Evolutionary conservation across 2,797 vertebrate genomes (phyloP).

Genomic region (Chelon labrosus): DNA sequence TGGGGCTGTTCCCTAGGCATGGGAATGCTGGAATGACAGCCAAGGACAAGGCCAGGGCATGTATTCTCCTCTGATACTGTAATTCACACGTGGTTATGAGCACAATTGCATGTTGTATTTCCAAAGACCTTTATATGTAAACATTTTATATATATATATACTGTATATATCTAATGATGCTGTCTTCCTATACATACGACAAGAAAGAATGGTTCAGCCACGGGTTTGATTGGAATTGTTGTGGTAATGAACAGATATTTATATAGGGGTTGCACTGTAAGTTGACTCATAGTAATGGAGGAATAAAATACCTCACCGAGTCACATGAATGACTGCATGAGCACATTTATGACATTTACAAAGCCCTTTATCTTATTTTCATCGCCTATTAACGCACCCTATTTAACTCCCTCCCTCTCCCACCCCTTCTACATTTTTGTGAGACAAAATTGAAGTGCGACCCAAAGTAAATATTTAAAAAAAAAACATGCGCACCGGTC

Average conservation of each 20-base stretch:
- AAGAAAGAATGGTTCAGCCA: background rate
- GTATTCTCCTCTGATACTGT: slow-evolving; percentile 29
- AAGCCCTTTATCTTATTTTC: background rate
- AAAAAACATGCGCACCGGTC: no score
- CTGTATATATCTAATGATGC: no score
- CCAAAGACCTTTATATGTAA: background rate
- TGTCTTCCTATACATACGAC: background rate
- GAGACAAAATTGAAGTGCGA: background rate
- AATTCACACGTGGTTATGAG: background rate
- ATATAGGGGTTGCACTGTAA: no score
- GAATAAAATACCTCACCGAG: background rate
- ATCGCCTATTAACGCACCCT: no score
- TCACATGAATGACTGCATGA: background rate
- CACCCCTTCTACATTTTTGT: slow-evolving; percentile 5
- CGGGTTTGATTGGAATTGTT: background rate
- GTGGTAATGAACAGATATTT: background rate
- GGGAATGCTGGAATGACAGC: slow-evolving; percentile 66
- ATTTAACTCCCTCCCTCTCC: background rate
- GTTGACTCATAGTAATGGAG: no score
- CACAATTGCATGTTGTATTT: slow-evolving; percentile 4
- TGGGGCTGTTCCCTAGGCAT: slow-evolving; percentile 55
- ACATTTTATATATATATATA: background rate
- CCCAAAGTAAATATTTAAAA: no score
- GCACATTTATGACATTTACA: background rate
- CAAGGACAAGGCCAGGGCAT: slow-evolving; percentile 45